These are phyloP conservation scores for Drosophila mercatorum DNA, from an alignment of 2,888 invertebrate genomes.

Conservation along the genomic window DNA sequence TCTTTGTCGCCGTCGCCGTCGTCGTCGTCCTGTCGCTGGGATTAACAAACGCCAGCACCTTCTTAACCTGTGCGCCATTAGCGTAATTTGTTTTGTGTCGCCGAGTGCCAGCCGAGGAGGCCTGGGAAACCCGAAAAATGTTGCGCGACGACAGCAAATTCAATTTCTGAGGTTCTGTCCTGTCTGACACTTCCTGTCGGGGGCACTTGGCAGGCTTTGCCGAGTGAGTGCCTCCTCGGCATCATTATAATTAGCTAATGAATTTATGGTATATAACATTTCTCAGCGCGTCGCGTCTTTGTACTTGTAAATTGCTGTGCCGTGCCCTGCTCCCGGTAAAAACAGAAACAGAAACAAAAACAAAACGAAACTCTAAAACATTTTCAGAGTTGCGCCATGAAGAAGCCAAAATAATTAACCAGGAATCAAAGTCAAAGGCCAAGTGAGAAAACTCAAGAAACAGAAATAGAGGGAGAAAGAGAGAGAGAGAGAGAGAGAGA, in stretches of 20 bases:
- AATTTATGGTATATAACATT: slow-evolving; percentile 40
- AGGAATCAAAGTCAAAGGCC: slow-evolving; percentile 27
- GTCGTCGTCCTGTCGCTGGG: slow-evolving; percentile 44
- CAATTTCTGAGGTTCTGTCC: slow-evolving; percentile 55
- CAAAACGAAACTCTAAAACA: slow-evolving; percentile 38
- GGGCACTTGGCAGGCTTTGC: slow-evolving; percentile 35
- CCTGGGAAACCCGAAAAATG: slow-evolving; percentile 62
- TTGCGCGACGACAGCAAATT: slow-evolving; percentile 52
- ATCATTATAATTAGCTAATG: slow-evolving; percentile 61
- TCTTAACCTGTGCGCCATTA: slow-evolving; percentile 74
- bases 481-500: not conserved
- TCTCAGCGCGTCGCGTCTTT: slow-evolving; percentile 27
- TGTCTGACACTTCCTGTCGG: slow-evolving; percentile 43
- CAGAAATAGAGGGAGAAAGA: not conserved
- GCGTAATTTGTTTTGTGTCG: slow-evolving; percentile 71
- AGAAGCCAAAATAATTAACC: slow-evolving; percentile 56
- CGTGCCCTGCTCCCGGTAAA: not conserved
- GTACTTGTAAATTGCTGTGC: slow-evolving; percentile 72
- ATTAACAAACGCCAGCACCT: slow-evolving; percentile 64
- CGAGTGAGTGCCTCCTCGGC: not conserved
- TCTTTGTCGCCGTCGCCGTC: slow-evolving; percentile 7
- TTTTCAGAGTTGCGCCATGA: slow-evolving; percentile 65
- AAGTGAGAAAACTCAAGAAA: slow-evolving; percentile 2
- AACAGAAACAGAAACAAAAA: slow-evolving; percentile 18
- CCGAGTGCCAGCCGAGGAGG: not conserved